Conservation (phyloP, 2,888 invertebrate species). For the Carterocephalus palaemon region DNA sequence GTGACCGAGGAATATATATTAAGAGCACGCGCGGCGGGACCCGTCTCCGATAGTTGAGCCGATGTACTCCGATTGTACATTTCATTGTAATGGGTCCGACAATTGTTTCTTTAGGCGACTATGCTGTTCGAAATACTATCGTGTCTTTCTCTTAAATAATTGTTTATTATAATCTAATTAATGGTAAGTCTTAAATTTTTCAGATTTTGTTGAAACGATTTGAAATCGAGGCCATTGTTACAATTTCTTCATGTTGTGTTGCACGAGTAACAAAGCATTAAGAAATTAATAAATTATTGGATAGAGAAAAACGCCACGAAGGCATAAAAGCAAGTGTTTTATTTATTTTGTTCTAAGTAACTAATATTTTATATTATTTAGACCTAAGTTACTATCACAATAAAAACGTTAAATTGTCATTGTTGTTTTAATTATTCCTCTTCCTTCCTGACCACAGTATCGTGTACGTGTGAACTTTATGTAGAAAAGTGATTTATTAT, state of each 20-base stretch:
- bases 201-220: constrained; percentile 49
- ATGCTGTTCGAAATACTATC: constrained; percentile 5
- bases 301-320: constrained; percentile 55
- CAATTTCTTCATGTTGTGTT: constrained; percentile 71
- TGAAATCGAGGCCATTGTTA: constrained; percentile 74
- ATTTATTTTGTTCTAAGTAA: constrained; percentile 76
- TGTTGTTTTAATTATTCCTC: neutral
- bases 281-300: constrained; percentile 63
- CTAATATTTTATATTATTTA: constrained; percentile 71
- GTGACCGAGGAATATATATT: constrained; percentile 28
- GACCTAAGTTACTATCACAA: constrained; percentile 26
- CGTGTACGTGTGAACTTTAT: too few relatives aligned
- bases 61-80: constrained; percentile 63
- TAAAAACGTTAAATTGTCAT: constrained; percentile 22
- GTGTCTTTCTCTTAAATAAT: constrained; percentile 26
- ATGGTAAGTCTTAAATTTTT: constrained; percentile 20
- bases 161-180: constrained; percentile 32
- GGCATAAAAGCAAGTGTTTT: constrained; percentile 71
- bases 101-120: constrained; percentile 25
- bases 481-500: too few relatives aligned
- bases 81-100: constrained; percentile 73
- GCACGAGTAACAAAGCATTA: constrained; percentile 66
- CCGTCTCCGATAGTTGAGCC: constrained; percentile 47
- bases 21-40: constrained; percentile 39
- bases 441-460: too few relatives aligned